phyloP scores from a whole-genome alignment of 2,888 invertebrate genomes.

The Macrosiphum euphorbiae region DNA sequence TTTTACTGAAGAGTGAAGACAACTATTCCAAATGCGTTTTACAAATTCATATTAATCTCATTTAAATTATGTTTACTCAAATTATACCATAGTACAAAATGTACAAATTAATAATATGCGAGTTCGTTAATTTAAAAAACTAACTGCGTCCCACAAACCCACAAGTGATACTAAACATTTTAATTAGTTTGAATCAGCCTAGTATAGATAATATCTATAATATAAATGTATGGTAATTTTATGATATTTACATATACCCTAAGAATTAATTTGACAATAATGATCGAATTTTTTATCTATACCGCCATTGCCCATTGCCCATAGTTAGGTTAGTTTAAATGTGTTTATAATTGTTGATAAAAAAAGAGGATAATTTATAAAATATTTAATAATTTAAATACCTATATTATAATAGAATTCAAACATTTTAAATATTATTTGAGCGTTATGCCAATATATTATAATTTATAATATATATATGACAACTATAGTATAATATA shows the following conservation, averaged over 20 bases:
- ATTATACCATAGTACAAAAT: neutral
- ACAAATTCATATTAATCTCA: neutral
- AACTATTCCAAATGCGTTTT: neutral
- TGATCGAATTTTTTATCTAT: neutral
- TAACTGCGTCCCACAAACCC: neutral
- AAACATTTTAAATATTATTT: neutral
- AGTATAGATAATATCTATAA: neutral
- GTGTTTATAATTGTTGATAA: neutral
- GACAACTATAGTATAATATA: neutral
- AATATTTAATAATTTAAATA: neutral
- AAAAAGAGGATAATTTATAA: neutral
- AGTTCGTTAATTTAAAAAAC: conserved; percentile 2
- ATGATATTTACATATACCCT: neutral
- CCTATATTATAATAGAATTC: neutral
- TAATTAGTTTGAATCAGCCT: neutral
- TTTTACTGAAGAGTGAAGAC: neutral
- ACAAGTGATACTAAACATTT: neutral
- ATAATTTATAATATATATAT: neutral
- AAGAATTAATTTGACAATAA: neutral
- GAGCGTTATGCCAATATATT: neutral
- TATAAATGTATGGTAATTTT: neutral
- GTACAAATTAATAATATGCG: neutral
- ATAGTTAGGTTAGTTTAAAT: neutral
- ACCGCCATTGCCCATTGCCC: neutral
- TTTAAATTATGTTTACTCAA: neutral